Base-by-base conservation (phyloP, 2,113 vertebrate species). In the Alethe diademata region DNA sequence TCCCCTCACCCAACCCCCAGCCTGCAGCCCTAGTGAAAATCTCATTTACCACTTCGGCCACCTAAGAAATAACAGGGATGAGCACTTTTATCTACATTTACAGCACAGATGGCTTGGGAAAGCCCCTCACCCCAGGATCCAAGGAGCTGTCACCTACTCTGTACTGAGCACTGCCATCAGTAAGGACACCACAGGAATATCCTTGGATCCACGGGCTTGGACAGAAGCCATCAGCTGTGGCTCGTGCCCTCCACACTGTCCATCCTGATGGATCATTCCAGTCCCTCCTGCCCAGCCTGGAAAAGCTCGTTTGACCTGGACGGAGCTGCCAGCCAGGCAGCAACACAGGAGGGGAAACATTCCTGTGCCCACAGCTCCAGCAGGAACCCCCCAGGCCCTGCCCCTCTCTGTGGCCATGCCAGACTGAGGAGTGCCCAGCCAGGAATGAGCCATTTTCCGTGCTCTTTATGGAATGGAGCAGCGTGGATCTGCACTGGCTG, bases 81-180 rank as follows among this genome's bases (percentile, higher is more conserved):
- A 86, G 85, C 73, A 82, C 91, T 95, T 95, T 83, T 73, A 91
- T 48, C 53, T 69, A 83, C 25, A 16, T 38, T 76, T 70, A 48
- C 25, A 56, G 2, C 35, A n/a, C 47, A 57, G 38, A 82, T 1
- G 87, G 76, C 76, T 88, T 74, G 71, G 51, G 33, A 60, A 96
- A 97, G 92, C 92, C 94, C 91, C 93, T 87, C 50, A 66, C 74
- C 40, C 92, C 64, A 65, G 94, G 93, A 96, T 90, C 92, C 92
- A 58, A 72, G 71, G 24, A 95, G 35, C 4, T 72, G 40, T 78
- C 67, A 53, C 90, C 58, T 83, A 48, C 78, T 81, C 96, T 83
- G 58, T 65, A 53, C 94, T 64, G 78, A 96, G 86, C 80, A 88
- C 5, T 76, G 43, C 38, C n/a, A 43, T 57, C 84, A 35, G 80